Evolutionary conservation across 2,113 vertebrate species (phyloP).

Genomic region (Chlorodrepanis virens): DNA sequence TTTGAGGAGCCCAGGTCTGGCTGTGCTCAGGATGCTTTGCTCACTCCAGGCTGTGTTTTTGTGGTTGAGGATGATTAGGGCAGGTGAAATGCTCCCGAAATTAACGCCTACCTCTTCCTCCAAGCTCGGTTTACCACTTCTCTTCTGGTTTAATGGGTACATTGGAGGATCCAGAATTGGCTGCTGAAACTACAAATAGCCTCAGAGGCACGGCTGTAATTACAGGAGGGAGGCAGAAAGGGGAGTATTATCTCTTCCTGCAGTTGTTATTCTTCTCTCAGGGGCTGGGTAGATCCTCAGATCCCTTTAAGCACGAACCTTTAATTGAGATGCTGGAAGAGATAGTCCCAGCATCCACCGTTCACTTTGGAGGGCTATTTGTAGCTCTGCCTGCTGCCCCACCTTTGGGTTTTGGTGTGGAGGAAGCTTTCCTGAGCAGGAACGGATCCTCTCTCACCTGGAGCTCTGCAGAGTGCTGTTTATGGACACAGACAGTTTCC

Average conservation of each 20-base stretch:
- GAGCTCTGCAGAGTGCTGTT: background rate
- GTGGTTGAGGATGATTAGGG: background rate
- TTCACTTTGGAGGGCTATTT: slow-evolving; percentile 28
- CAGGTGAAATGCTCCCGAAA: background rate
- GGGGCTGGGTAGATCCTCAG: background rate
- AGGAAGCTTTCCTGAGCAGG: slow-evolving; percentile 50
- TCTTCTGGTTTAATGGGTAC: slow-evolving; percentile 52
- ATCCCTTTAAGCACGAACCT: background rate
- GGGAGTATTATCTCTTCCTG: background rate
- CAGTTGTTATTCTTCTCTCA: slow-evolving; percentile 20
- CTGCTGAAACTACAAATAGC: slow-evolving; percentile 64
- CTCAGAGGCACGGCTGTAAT: slow-evolving; percentile 52
- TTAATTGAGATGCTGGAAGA: slow-evolving; percentile 10
- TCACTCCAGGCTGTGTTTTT: background rate
- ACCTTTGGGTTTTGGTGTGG: background rate
- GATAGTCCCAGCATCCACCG: background rate
- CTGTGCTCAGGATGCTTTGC: background rate
- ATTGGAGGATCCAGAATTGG: slow-evolving; percentile 39
- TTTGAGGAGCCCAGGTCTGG: background rate
- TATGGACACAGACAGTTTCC: background rate
- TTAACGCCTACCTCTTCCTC: slow-evolving; percentile 34
- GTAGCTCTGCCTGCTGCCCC: slow-evolving; percentile 35
- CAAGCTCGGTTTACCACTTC: background rate
- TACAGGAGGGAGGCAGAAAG: slow-evolving; percentile 28
- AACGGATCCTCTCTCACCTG: slow-evolving; percentile 27